Conservation (phyloP, 2,888 invertebrate genomes). For the Drosophila subquinaria region DNA sequence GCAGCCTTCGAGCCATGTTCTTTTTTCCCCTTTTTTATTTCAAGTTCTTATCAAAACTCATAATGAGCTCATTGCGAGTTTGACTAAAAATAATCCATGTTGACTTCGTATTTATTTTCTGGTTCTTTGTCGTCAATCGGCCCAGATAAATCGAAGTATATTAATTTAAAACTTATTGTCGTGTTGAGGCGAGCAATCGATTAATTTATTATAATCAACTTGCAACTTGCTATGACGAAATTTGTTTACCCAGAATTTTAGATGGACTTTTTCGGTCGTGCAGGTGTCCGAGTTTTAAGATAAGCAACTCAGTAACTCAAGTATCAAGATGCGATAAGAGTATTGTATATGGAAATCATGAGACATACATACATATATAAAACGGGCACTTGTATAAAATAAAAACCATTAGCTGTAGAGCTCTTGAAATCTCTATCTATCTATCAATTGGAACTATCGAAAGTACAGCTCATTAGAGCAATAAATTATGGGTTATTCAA, state of each 20-base stretch:
- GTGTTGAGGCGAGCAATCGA: conserved; percentile 38
- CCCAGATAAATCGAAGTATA: conserved; percentile 56
- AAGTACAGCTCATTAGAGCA: conserved; percentile 20
- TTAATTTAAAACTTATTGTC: conserved; percentile 74
- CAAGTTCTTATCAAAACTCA: conserved; percentile 30
- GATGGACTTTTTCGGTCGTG: conserved; percentile 15
- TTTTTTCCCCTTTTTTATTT: neutral
- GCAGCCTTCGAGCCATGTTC: conserved; percentile 22
- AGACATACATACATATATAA: conserved; percentile 52
- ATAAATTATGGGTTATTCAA: conserved; percentile 28
- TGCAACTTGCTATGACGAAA: conserved; percentile 60
- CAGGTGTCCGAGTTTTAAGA: conserved; percentile 42
- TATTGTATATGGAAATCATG: conserved; percentile 61
- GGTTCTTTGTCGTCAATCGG: conserved; percentile 65
- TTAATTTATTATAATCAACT: conserved; percentile 67
- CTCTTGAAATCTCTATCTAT: conserved; percentile 23
- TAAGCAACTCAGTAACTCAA: conserved; percentile 28
- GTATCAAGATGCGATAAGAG: conserved; percentile 44
- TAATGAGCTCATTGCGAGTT: conserved; percentile 71
- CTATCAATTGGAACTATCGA: conserved; percentile 14
- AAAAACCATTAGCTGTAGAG: conserved; percentile 24
- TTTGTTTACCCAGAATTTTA: conserved; percentile 52
- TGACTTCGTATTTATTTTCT: neutral
- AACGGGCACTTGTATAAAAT: conserved; percentile 16
- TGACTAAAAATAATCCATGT: conserved; percentile 68